Evolutionary conservation across 1,140 invertebrate genomes (phyloP).

Genomic region (Lepidurus couesii): DNA sequence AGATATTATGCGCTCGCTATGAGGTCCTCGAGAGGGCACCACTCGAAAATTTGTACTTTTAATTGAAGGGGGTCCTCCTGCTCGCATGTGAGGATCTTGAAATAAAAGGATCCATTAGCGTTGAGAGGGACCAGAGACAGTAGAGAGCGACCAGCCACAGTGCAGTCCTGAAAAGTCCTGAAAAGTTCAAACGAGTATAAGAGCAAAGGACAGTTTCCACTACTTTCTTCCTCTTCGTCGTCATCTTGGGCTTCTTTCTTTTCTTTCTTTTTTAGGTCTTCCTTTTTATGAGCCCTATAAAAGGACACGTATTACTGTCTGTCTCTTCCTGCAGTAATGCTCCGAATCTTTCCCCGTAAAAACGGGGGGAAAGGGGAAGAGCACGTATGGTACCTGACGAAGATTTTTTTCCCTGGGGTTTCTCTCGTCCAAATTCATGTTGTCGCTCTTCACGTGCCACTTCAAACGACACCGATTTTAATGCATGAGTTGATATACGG

Average conservation of each 20-base stretch:
- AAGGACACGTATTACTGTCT: conserved; percentile 18
- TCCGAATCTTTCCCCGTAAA: not conserved
- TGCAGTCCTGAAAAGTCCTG: not conserved
- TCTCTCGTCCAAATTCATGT: not conserved
- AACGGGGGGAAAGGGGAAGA: not conserved
- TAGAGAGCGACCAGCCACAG: not conserved
- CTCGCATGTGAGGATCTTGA: conserved; percentile 21
- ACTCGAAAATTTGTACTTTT: conserved; percentile 16
- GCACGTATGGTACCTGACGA: conserved; percentile 13
- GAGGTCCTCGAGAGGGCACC: conserved; percentile 1
- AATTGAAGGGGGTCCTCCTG: conserved; percentile 20
- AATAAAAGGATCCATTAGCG: conserved; percentile 22
- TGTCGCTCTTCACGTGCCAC: not conserved
- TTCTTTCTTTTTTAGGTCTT: no score
- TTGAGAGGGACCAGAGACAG: conserved; percentile 4
- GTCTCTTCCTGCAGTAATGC: conserved; percentile 6
- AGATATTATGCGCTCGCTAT: conserved; percentile 15
- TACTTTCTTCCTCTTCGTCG: not conserved
- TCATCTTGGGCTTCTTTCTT: not conserved
- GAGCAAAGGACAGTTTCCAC: not conserved
- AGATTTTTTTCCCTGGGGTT: not conserved
- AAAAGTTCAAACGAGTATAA: conserved; percentile 2
- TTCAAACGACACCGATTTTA: conserved; percentile 4
- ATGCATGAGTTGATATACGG: not conserved
- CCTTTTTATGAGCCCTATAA: conserved; percentile 2